Evolutionary conservation across 2,888 invertebrate species (phyloP), one percentile per base, ranked within the genome.

Genomic region (Ochropleura leucogaster): DNA sequence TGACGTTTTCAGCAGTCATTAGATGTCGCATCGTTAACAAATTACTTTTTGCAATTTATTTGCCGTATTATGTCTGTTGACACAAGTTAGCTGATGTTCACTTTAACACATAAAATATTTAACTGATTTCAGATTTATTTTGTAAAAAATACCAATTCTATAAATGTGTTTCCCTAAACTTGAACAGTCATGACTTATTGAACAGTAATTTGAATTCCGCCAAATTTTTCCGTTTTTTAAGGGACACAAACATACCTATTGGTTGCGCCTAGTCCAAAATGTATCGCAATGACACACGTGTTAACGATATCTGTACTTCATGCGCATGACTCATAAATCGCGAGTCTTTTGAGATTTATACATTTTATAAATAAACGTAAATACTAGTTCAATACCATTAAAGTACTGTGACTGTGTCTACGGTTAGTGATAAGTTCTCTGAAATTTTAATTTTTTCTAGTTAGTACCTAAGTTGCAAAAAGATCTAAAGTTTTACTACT

Each of bases 341-440:
- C 53, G 20, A 77, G 86, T 85, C 89, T 87, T 90, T 89, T 90
- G 92, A 89, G 91, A 92, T 91, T 87, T 86, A 86, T 83, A 79
- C 78, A 86, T 86, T 89, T 83, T 76, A 81, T 89, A 89, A 87
- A 88, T 87, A 89, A 82, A 77, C 12, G 67, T 85, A 86, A 87
- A 85, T 80, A 83, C 80, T 74, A 72, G 46, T 60, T 18, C 14
- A 44, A n/a, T 30, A 53, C 72, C 74, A 66, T 63, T 57, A 55
- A 49, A 73, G 67, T 79, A 60, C 59, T 49, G 16, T 60, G 47
- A 44, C 42, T 49, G 0, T 51, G 18, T 47, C 53, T 55, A 42
- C 10, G 44, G 12, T 16, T 59, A 53, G 14, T 4, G 20, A 53
- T 30, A 49, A 46, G 8, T 42, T 20, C 16, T 59, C 8, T n/a